phyloP scores from a whole-genome alignment of 2,797 vertebrate genomes.

The Uromys caudimaculatus region DNA sequence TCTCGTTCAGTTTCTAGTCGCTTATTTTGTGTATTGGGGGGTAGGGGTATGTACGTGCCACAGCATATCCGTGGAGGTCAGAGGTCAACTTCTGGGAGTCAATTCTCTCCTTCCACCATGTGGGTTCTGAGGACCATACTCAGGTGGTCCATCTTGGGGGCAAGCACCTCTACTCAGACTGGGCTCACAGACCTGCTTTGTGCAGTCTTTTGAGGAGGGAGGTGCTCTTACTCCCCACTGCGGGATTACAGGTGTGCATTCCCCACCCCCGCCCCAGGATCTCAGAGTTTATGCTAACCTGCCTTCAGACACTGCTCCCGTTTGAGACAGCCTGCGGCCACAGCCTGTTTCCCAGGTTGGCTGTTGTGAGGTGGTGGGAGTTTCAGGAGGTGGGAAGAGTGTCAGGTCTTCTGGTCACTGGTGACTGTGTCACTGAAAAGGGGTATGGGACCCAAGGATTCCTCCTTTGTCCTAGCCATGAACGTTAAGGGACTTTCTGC shows the following conservation, averaged over 20 bases:
- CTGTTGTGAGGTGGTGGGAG: background rate
- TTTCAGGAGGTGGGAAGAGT: too few species aligned
- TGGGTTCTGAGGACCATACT: background rate
- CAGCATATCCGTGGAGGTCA: background rate
- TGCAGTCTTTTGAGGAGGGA: background rate
- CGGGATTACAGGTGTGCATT: background rate
- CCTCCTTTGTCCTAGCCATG: background rate
- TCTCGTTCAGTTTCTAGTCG: background rate
- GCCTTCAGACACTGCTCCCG: background rate
- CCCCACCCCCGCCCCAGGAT: too few species aligned
- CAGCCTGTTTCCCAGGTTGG: background rate
- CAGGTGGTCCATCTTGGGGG: background rate
- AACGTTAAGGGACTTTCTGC: background rate
- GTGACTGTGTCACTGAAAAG: background rate
- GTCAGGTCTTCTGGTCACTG: background rate
- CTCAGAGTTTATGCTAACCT: background rate
- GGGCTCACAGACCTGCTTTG: background rate
- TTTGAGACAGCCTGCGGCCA: too few species aligned
- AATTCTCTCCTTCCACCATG: background rate
- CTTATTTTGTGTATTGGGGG: background rate
- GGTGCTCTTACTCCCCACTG: background rate
- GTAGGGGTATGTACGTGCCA: too few species aligned
- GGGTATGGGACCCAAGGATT: background rate
- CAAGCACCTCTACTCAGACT: background rate
- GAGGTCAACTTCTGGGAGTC: background rate